Evolutionary conservation across 2,888 invertebrate species (phyloP), one percentile per base, ranked within the genome.

Genomic region (Clepsis dumicolana): DNA sequence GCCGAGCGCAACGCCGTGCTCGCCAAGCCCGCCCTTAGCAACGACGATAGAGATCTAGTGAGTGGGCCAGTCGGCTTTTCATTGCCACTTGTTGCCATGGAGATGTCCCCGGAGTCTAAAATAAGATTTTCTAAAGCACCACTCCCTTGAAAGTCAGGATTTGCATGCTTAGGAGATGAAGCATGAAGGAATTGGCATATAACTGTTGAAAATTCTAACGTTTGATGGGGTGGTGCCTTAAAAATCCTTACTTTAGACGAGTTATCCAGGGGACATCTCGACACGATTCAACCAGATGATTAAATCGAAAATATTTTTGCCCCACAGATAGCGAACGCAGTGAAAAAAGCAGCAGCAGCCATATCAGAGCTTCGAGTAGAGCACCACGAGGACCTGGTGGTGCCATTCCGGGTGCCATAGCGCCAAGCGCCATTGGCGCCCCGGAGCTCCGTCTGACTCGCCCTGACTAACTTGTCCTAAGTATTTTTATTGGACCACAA

Each of bases 371-470:
- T 98, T n/a, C 95, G 96, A 82, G 96, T 98, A 66, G 96, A 97
- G 80, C 98, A 98, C 82, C 97, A 96, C 84, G 98, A 98, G 86
- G 97, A 98, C 79, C 90, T 98, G 77, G 98, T 98, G 70, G 98
- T 98, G 64, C 97, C 98, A 10, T 98, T 98, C 94, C 94, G 96
- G 81, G 96, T 97, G 73, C 96, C 96, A 73, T 96, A 95, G 94
- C 70, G 77, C 73, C 70, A 70, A 74, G 25, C 35, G 21, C 29
- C 27, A 5, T 25, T 25, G 1, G 53, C 53, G 61, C 32, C 61
- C 2, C 18, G 66, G 5, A 48, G 66, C 16, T 67, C 62, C 35
- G 44, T 67, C 66, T 67, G 53, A 41, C 52, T 24, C 52, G 14
- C 25, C 52, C 52, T 1, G 14, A 27, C 52, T 24, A 2, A 52